Base-by-base conservation (phyloP, 2,113 vertebrate genomes). In the Anarhynchus alexandrinus region DNA sequence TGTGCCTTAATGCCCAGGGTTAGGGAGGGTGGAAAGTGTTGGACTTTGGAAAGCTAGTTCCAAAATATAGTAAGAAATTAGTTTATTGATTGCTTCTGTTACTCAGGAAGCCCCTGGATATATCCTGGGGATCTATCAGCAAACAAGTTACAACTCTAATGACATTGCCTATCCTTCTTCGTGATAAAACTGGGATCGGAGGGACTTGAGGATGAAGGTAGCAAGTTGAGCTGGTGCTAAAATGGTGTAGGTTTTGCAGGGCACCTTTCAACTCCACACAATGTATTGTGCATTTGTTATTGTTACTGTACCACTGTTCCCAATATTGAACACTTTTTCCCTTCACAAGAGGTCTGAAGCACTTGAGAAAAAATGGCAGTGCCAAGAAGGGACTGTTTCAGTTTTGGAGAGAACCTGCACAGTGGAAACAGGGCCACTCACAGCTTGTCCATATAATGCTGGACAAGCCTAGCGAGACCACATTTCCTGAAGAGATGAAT, bases 401-500 rank as follows among this genome's bases (percentile, higher is more conserved):
- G 40, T 15, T 79, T 51, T 62, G 43, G 49, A 49, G 78, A 82
- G 55, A 69, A 36, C 36, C 84, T 21, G 5, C 58, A 38, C 49
- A 26, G 51, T 73, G 65, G 55, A 78, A 83, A 32, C 11, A 54
- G 23, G n/a, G 51, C 61, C 61, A 54, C 54, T 86, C 67, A 54
- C 85, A 95, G 65, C 72, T 73, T 73, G 7, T 29, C 72, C 66
- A 29, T 76, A 23, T 55, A 78, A 40, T 86, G n/a, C 51, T 2
- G 49, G 55, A 72, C 88, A 70, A 82, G 84, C 71, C 95, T 96
- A 77, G 93, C 3, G 77, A 97, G 92, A 95, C 72, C 10, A 1
- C 8, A 86, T 96, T 98, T 98, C 96, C 98, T 94, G 91, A 97
- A 94, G 94, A 95, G 96, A 96, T 96, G 97, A 98, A 97, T 98